A percentile compares a stretch with the other conserved stretches of the same genome.
These are phyloP conservation scores for Notolepis coatsorum DNA, from an alignment of 2,797 vertebrate species.

Conservation along the genomic window DNA sequence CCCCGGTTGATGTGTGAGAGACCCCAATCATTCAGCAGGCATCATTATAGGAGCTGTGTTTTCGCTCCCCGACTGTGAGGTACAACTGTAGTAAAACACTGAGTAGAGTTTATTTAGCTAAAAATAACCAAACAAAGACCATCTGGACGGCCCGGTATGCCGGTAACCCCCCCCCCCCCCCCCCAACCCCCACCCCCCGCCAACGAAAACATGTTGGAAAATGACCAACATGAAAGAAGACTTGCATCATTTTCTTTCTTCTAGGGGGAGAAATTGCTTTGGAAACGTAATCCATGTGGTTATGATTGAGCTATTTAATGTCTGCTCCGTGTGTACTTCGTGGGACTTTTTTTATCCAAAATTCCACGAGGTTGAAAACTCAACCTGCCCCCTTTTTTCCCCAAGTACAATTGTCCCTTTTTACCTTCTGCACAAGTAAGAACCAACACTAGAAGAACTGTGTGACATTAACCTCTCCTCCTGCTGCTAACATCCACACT, in stretches of 20 bases:
- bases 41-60: constrained; percentile 42
- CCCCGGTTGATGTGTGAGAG: constrained; percentile 40
- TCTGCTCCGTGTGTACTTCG: constrained; percentile 38
- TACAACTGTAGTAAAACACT: constrained; percentile 46
- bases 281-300: constrained; percentile 38
- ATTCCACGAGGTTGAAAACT: constrained; percentile 41
- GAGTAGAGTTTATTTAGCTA: constrained; percentile 67
- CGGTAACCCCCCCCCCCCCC: constrained; percentile 22
- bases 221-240: constrained; percentile 70
- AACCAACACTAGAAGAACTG: constrained; percentile 29
- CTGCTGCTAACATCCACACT: background rate
- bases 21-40: constrained; percentile 54
- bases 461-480: constrained; percentile 17
- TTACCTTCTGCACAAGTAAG: constrained; percentile 15
- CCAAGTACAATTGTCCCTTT: constrained; percentile 2
- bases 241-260: constrained; percentile 71
- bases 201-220: constrained; percentile 79
- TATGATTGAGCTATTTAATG: constrained; percentile 47
- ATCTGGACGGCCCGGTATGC: constrained; percentile 76
- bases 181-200: constrained; percentile 63
- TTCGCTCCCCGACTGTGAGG: constrained; percentile 43
- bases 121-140: constrained; percentile 80
- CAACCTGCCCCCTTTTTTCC: constrained; percentile 34
- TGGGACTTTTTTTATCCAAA: constrained; percentile 18
- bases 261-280: constrained; percentile 51